Base-by-base conservation (phyloP, 2,113 vertebrate species). In the Dipodomys stephensi region DNA sequence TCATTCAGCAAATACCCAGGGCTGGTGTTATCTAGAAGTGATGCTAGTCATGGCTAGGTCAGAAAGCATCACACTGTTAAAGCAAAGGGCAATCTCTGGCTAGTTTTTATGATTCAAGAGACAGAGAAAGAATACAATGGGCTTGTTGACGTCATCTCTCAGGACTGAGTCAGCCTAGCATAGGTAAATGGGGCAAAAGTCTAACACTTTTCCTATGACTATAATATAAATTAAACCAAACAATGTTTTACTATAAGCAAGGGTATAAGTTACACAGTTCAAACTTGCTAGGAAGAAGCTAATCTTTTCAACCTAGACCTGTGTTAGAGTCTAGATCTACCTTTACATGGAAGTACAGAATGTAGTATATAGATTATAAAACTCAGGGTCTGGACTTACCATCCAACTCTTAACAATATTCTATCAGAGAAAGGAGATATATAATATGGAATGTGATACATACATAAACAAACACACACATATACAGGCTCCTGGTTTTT, bases 311-410 rank as follows among this genome's bases (percentile, higher is more conserved):
- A 49, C 49, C 49, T 49, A 1, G 49, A 85, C 35, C 20, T 76
- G 53, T 80, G 92, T 86, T 67, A 69, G 73, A 83, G 62, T 68
- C 32, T 73, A 69, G 19, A 44, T 87, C n/a, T 85, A 46, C 49
- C 64, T 72, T 87, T 53, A 81, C 46, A 46, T 90, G 57, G 73
- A 94, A 94, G 93, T 65, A 77, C 22, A 92, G 72, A 95, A 87
- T 65, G 81, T 9, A 87, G 44, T 62, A 23, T 11, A 62, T 8
- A 69, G n/a, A 78, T 78, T 25, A 82, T 0, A 77, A 25, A 81
- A 81, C 46, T 84, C 64, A 72, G 74, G n/a, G 53, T 20, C 64
- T 91, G 72, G 65, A 92, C 71, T 35, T 72, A 44, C 68, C 44
- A 39, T 53, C 5, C 35, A 88, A 71, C 30, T 91, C 86, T 87